phyloP scores from a whole-genome alignment of 2,113 vertebrate genomes.

The Cottus gobio region DNA sequence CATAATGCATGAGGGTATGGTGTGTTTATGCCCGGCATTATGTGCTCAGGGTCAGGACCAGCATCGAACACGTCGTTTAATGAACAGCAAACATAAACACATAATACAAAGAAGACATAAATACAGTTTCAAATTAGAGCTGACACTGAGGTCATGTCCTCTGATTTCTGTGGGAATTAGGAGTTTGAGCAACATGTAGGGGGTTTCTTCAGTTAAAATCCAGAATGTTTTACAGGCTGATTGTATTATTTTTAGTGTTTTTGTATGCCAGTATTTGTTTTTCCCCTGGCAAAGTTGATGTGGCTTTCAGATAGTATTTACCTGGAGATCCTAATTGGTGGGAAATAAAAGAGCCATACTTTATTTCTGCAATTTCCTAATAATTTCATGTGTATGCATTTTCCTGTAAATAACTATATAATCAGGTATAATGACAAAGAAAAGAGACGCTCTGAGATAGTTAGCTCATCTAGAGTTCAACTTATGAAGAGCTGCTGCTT shows the following conservation, averaged over 20 bases:
- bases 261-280: neutral
- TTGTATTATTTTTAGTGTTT: too few relatives aligned
- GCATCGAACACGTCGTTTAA: neutral
- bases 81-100: neutral
- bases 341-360: too few relatives aligned
- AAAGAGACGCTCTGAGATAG: neutral
- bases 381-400: neutral
- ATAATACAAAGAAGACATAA: neutral
- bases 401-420: neutral
- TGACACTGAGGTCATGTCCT: neutral
- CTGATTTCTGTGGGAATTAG: neutral
- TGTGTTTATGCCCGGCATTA: neutral
- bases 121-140: neutral
- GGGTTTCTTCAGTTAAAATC: too few relatives aligned
- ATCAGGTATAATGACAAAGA: neutral
- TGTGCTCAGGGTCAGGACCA: too few relatives aligned
- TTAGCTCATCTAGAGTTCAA: neutral
- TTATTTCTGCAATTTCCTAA: neutral
- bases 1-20: constrained; percentile 12
- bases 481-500: neutral
- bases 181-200: too few relatives aligned
- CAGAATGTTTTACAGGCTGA: too few relatives aligned
- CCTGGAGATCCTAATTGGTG: neutral
- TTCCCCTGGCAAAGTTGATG: neutral
- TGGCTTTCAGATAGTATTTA: neutral